These are phyloP conservation scores for Triplophysa rosa DNA, from an alignment of 2,113 vertebrate species.

Conservation along the genomic window DNA sequence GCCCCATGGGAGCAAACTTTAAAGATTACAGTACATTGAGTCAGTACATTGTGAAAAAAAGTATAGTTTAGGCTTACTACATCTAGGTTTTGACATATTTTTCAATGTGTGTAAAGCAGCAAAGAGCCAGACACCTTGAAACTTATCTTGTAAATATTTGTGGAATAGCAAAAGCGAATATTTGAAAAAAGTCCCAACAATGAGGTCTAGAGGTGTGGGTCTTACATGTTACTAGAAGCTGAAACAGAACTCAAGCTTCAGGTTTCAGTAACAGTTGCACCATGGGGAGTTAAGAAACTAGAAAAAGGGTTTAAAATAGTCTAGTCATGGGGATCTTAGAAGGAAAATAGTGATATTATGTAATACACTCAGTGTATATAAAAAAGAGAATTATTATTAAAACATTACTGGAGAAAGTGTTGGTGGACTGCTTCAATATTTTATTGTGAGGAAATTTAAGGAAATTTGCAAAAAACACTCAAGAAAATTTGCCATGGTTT, in stretches of 20 bases:
- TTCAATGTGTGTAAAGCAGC: not conserved
- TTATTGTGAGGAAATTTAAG: no score
- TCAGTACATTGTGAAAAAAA: not conserved
- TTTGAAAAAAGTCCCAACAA: not conserved
- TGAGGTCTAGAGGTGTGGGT: not conserved
- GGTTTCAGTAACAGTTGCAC: not conserved
- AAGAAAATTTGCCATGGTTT: no score
- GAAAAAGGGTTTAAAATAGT: no score
- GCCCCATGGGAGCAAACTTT: not conserved
- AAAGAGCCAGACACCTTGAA: not conserved
- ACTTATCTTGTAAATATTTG: not conserved
- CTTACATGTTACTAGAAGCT: not conserved
- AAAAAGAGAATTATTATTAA: no score
- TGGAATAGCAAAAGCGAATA: conserved; percentile 10
- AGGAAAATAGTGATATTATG: no score
- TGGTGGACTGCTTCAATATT: no score
- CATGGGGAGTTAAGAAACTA: not conserved
- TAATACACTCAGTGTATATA: no score
- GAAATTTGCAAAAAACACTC: no score
- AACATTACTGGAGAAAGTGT: no score
- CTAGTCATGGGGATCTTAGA: no score
- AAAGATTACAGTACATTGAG: not conserved
- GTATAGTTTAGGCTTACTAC: not conserved
- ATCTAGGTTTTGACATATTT: not conserved
- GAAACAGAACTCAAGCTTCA: not conserved